phyloP scores from a whole-genome alignment of 2,113 vertebrate genomes.

The Candoia aspera region DNA sequence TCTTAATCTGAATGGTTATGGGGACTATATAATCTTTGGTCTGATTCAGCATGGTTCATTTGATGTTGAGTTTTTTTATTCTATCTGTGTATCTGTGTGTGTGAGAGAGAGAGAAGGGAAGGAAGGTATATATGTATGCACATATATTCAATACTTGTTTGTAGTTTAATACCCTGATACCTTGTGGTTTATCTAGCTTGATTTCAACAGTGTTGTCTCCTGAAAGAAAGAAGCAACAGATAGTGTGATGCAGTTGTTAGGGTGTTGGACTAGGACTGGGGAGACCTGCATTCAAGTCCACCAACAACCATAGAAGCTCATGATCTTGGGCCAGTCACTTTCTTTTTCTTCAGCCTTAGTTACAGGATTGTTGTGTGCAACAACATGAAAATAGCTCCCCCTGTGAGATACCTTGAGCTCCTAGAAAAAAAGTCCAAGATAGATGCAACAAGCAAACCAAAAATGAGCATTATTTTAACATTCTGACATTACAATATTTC shows the following conservation, averaged over 20 bases:
- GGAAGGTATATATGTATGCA: neutral
- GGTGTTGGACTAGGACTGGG: neutral
- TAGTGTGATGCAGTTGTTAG: neutral
- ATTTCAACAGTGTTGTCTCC: neutral
- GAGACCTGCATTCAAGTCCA: neutral
- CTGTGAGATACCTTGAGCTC: neutral
- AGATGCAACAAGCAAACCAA: neutral
- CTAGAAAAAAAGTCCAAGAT: neutral
- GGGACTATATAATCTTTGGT: neutral
- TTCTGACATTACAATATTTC: neutral
- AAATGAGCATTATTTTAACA: neutral
- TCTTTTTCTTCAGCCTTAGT: neutral
- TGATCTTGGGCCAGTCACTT: neutral
- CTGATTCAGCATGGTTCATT: neutral
- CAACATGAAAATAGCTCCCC: neutral
- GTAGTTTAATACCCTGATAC: neutral
- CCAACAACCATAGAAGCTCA: neutral
- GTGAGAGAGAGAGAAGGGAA: neutral
- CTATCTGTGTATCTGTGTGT: no score
- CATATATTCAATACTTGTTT: neutral
- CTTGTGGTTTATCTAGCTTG: neutral
- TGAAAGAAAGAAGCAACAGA: neutral
- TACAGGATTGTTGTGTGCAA: neutral
- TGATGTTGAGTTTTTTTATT: no score
- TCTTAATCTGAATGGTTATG: neutral